Evolutionary conservation across 2,888 invertebrate genomes (phyloP).

Genomic region (Clistopyga incitator): DNA sequence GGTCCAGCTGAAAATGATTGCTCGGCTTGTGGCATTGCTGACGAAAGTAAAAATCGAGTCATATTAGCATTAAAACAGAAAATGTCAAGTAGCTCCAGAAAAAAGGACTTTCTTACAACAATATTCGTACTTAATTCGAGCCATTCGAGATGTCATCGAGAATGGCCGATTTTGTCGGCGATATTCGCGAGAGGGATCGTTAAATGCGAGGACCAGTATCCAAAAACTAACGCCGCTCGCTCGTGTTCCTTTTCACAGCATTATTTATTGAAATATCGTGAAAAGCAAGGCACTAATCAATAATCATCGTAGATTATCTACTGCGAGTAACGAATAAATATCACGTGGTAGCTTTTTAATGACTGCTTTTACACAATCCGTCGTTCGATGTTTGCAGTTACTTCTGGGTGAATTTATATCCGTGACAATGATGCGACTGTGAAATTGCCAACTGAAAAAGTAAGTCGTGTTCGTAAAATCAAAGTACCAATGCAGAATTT

Average conservation of each 20-base stretch:
- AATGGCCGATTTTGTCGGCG: constrained; percentile 3
- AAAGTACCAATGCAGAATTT: background rate
- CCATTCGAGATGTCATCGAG: constrained; percentile 2
- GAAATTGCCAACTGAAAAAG: background rate
- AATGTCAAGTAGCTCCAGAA: constrained; percentile 4
- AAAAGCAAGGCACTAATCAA: constrained; percentile 59
- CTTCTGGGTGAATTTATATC: constrained; percentile 6
- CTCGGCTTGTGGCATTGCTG: constrained; percentile 22
- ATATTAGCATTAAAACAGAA: background rate
- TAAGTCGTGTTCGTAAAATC: constrained; percentile 3
- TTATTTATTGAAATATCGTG: constrained; percentile 63
- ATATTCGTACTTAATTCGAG: constrained; percentile 48
- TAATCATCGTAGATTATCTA: constrained; percentile 35
- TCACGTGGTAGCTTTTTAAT: constrained; percentile 38
- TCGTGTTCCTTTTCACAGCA: constrained; percentile 52
- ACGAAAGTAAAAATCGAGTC: background rate
- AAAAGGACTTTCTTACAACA: constrained; percentile 21
- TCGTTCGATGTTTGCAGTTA: constrained; percentile 21
- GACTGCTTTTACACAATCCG: constrained; percentile 42
- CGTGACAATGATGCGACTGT: background rate
- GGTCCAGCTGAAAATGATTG: constrained; percentile 19
- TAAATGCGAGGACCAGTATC: constrained; percentile 31
- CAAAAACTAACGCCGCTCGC: constrained; percentile 34
- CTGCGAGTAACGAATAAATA: constrained; percentile 46
- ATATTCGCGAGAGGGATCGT: constrained; percentile 7